These are phyloP conservation scores for Intellagama lesueurii DNA, from an alignment of 2,797 vertebrate genomes.

Conservation along the genomic window DNA sequence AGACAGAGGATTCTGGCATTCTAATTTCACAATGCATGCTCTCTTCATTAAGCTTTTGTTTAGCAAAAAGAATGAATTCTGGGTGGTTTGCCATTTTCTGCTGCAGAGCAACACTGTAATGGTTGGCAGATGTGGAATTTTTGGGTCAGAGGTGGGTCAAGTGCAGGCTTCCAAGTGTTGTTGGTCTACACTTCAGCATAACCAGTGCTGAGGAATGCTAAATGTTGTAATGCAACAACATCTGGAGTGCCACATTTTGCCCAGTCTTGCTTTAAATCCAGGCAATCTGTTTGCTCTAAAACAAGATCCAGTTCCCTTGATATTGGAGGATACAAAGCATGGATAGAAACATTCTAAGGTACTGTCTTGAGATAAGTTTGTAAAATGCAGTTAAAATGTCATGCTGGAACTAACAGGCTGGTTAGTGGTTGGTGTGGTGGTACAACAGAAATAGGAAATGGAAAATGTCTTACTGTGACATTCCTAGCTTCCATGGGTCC, in stretches of 20 bases:
- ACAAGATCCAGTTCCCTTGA: not conserved
- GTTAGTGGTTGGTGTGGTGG: no score
- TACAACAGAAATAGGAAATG: no score
- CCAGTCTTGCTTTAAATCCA: not conserved
- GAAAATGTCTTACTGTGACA: no score
- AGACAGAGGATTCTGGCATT: not conserved
- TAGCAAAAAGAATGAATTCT: not conserved
- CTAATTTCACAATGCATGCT: not conserved
- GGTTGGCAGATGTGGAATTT: not conserved
- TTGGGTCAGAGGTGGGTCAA: no score
- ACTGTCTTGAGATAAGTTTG: not conserved
- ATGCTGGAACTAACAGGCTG: not conserved
- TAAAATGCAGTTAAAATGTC: not conserved
- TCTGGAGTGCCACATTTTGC: no score
- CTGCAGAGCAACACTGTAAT: accelerated
- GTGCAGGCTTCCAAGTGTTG: no score
- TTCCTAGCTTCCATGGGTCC: not conserved
- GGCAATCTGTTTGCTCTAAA: not conserved
- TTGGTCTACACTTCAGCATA: no score
- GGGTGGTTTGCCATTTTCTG: constrained; percentile 11
- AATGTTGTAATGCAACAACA: no score
- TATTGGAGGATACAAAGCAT: not conserved
- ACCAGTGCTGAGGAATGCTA: no score
- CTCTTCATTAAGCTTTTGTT: not conserved
- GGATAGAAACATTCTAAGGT: not conserved